These are phyloP conservation scores for Luehdorfia chinensis DNA, from an alignment of 1,140 invertebrate species.

Conservation along the genomic window DNA sequence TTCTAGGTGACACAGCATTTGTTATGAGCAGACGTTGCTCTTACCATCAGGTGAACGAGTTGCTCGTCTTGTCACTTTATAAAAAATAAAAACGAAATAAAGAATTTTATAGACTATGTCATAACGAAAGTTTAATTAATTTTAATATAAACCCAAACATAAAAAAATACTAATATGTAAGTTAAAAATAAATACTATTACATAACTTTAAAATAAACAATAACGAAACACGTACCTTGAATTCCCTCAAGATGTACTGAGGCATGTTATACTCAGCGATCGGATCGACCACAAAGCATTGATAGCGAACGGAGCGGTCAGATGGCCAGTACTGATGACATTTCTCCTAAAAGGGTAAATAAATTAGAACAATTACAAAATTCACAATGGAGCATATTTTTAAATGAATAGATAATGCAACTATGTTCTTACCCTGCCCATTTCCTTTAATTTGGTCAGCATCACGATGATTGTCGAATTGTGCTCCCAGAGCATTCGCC, in stretches of 20 bases:
- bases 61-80: too few relatives aligned
- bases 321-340: slow-evolving; percentile 99
- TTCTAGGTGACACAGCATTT: too few relatives aligned
- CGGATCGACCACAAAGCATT: slow-evolving; percentile 98
- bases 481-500: slow-evolving; percentile 99
- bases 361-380: slow-evolving; percentile 13
- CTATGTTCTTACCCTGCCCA: slow-evolving; percentile 86
- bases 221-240: slow-evolving; percentile 86
- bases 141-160: neutral
- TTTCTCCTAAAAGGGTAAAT: slow-evolving; percentile 88
- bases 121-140: too few relatives aligned
- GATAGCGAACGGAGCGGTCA: slow-evolving; percentile 96
- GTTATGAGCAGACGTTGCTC: too few relatives aligned
- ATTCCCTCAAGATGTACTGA: slow-evolving; percentile 98
- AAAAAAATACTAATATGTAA: too few relatives aligned
- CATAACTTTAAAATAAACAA: too few relatives aligned
- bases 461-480: slow-evolving; percentile 99
- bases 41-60: too few relatives aligned
- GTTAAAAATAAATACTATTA: too few relatives aligned
- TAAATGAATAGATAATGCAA: neutral
- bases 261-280: slow-evolving; percentile 99
- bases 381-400: neutral
- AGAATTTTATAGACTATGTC: too few relatives aligned
- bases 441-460: slow-evolving; percentile 98
- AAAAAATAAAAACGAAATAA: too few relatives aligned